Conservation (phyloP, 2,113 vertebrate species). For the Anhinga rufa region DNA sequence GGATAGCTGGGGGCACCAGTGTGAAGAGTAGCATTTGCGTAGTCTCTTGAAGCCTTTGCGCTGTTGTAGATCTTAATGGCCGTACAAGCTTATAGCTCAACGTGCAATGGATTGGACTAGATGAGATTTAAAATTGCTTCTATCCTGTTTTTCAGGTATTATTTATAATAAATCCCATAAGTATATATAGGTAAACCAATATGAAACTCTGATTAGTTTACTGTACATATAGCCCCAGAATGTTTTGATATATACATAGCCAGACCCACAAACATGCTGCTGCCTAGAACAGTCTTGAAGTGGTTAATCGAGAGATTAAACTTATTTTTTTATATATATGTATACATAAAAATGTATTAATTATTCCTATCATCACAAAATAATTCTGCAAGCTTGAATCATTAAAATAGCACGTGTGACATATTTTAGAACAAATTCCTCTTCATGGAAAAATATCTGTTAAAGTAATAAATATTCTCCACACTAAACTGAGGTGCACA, state of each 20-base stretch:
- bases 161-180: neutral
- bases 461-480: conserved; percentile 10
- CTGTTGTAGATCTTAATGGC: neutral
- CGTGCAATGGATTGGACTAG: neutral
- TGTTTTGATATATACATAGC: neutral
- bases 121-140: neutral
- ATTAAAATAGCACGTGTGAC: neutral
- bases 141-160: neutral
- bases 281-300: neutral
- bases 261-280: neutral
- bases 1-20: neutral
- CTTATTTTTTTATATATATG: neutral
- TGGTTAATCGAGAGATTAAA: neutral
- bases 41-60: neutral
- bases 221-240: neutral
- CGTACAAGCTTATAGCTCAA: neutral
- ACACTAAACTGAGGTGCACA: neutral
- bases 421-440: neutral
- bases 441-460: neutral
- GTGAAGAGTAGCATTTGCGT: neutral
- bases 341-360: neutral
- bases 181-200: neutral
- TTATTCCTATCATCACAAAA: neutral
- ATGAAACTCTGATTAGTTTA: neutral
- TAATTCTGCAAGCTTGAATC: neutral